Evolutionary conservation across 2,888 invertebrate species (phyloP), one percentile per base, ranked within the genome.

Genomic region (Crocallis elinguaria): DNA sequence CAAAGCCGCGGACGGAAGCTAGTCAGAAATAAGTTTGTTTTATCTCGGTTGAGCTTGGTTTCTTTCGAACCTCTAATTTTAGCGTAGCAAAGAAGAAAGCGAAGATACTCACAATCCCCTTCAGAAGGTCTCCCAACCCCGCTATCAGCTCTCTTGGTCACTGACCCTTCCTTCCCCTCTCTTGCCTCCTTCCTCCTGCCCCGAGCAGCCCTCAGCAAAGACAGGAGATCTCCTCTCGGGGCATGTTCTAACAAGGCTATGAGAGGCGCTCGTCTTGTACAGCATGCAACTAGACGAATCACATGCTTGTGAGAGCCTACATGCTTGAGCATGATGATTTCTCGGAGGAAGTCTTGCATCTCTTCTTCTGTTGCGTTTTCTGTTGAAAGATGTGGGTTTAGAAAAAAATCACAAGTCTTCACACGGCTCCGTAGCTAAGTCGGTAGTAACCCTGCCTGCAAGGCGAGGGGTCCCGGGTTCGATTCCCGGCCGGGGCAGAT

Each of bases 191-290:
- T 77, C 13, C 85, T 62, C n/a, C 70, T 75, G 0, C 84, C 85
- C 38, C 92, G 76, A 2, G 94, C 89, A 1, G 92, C 82, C 41
- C 92, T 72, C 14, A 95, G 84, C 58, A 95, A 92, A 0, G 92
- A 87, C 39, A 95, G 93, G 48, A 97, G 86, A 73, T 96, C 96
- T 0, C 97, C 97, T 58, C 95, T 93, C 0, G 96, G 94, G 8
- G 96, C 94, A 71, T 94, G 96, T 74, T 97, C 97, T 82, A 97
- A 93, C 6, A 97, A 86, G 60, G 96, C 94, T 56, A 95, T 93
- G 38, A 94, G 92, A 0, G 97, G 96, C 16, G 94, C 86, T 0
- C 92, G 86, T 12, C 92, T 80, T 0, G 95, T 95, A 68, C 96
- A 96, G 67, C 96, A 97, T 0, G 94, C 97, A 0, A 96, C 73